A percentile compares a stretch with the other conserved stretches of the same genome.
These are phyloP conservation scores for Hydropsyche betteni DNA, from an alignment of 2,888 invertebrate species.

Conservation along the genomic window DNA sequence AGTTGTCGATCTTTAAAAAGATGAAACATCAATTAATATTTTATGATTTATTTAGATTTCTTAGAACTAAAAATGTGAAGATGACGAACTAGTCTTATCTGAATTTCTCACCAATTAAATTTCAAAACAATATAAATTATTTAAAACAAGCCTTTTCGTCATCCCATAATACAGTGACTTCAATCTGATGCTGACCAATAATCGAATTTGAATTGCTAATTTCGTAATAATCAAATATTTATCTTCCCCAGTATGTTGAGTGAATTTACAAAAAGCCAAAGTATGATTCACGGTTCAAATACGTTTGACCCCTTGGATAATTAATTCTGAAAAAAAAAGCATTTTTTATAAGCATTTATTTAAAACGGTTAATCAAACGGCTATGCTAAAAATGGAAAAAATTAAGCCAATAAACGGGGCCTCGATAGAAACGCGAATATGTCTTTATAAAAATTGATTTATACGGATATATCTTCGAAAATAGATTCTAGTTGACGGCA, in stretches of 20 bases:
- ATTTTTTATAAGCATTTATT: background rate
- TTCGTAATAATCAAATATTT: conserved; percentile 15
- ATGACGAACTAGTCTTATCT: background rate
- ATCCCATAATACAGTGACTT: background rate
- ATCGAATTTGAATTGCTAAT: conserved; percentile 13
- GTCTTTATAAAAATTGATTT: no score
- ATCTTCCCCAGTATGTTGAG: conserved; percentile 5
- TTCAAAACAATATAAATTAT: conserved; percentile 6
- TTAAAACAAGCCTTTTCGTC: background rate
- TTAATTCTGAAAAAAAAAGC: background rate
- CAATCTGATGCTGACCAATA: conserved; percentile 7
- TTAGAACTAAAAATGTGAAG: background rate
- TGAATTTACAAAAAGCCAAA: background rate
- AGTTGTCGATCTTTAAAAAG: no score
- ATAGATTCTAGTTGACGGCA: background rate
- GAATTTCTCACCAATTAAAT: background rate
- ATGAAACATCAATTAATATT: no score
- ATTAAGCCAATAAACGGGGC: background rate
- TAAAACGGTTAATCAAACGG: background rate
- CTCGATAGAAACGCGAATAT: background rate
- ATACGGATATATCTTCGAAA: background rate
- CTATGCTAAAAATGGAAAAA: background rate
- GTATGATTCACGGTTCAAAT: conserved; percentile 16
- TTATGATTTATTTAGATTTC: background rate
- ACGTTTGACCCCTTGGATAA: background rate